A percentile compares a stretch with the other conserved stretches of the same genome.
Conservation (phyloP, 2,888 invertebrate species). For the Stomorhina lunata region DNA sequence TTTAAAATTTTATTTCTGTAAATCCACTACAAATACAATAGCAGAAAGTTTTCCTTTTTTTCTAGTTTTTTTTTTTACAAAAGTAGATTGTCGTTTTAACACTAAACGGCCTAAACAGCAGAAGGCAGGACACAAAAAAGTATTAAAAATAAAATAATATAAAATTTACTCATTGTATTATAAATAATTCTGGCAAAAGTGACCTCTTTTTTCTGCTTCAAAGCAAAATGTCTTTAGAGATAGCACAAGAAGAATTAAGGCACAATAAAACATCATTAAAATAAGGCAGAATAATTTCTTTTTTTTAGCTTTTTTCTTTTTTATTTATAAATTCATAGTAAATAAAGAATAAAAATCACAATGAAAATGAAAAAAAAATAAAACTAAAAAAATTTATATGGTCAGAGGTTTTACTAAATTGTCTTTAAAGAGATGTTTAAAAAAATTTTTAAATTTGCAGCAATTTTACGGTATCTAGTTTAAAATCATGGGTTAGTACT, state of each 20-base stretch:
- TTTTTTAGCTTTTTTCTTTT: no score
- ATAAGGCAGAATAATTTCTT: background rate
- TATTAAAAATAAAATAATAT: conserved; percentile 3
- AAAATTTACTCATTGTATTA: conserved; percentile 8
- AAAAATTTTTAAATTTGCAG: no score
- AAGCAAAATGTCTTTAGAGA: conserved; percentile 25
- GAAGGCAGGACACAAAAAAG: background rate
- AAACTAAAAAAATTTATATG: background rate
- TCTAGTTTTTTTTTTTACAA: background rate
- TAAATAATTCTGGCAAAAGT: conserved; percentile 11
- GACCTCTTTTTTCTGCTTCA: conserved; percentile 44
- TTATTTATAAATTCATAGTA: background rate
- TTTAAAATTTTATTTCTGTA: background rate
- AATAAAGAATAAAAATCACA: conserved; percentile 8
- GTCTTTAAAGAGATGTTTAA: background rate
- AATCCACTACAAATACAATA: conserved; percentile 3
- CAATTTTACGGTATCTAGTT: no score
- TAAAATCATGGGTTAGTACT: no score
- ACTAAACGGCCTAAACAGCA: conserved; percentile 16
- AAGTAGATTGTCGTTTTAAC: conserved; percentile 14
- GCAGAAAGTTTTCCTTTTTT: background rate
- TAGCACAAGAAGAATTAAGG: conserved; percentile 19
- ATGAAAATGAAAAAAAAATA: background rate
- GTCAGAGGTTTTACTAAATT: background rate
- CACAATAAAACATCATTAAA: conserved; percentile 33